phyloP scores from a whole-genome alignment of 2,113 vertebrate genomes.

The Calidris pugnax region DNA sequence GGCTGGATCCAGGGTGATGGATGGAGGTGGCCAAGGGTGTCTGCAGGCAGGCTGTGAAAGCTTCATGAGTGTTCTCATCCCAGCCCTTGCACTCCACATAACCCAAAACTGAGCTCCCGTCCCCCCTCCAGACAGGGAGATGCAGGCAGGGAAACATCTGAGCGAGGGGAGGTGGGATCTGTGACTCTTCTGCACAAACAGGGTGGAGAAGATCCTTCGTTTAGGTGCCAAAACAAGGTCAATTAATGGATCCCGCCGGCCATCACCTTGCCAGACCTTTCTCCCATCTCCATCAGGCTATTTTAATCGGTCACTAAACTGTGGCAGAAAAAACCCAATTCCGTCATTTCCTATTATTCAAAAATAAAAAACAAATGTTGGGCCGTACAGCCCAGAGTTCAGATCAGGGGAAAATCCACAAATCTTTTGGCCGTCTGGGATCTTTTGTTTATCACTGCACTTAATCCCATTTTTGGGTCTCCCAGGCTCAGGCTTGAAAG shows the following conservation, averaged over 20 bases:
- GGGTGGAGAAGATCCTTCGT: neutral
- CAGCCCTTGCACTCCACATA: neutral
- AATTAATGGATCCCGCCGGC: neutral
- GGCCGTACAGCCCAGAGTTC: neutral
- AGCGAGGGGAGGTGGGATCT: neutral
- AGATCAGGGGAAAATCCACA: slow-evolving; percentile 63
- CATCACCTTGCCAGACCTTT: neutral
- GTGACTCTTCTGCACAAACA: neutral
- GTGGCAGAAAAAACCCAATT: neutral
- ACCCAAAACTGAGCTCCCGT: neutral
- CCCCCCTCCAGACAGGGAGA: neutral
- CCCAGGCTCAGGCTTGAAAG: neutral
- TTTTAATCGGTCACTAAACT: neutral
- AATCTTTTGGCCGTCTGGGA: slow-evolving; percentile 53
- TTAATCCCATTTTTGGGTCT: slow-evolving; percentile 65
- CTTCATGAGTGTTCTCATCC: neutral
- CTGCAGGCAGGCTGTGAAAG: neutral
- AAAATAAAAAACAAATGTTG: slow-evolving; percentile 66
- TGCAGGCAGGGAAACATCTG: neutral
- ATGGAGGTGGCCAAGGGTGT: neutral
- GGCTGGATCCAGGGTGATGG: neutral
- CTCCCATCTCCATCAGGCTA: neutral
- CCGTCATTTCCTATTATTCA: neutral
- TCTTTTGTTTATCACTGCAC: slow-evolving; percentile 39
- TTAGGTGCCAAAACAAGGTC: neutral